Base-by-base conservation (phyloP, 92 coral and sea anemone species). In the Porites divaricata region DNA sequence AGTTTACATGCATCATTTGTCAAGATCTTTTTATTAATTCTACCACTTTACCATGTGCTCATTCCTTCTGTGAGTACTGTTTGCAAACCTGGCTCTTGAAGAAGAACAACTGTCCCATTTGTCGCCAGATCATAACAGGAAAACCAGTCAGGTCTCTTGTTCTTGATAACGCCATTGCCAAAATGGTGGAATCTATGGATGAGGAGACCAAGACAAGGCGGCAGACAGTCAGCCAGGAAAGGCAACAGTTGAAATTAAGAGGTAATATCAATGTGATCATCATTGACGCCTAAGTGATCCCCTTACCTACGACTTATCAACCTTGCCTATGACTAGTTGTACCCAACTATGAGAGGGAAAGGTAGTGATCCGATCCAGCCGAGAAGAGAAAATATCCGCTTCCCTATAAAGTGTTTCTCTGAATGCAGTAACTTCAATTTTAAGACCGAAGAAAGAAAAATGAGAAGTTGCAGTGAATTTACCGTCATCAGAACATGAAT, bases 121-220 rank as follows among this genome's bases (percentile, higher is more conserved):
- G 99, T 67, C 90, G 99, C 73, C 91, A 93, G 53, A 78, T 87
- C 11, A 89, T 95, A 58, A 87, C 83, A 66, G 93, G 94, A 35
- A 90, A 83, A 53, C 98, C 92, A 58, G 95, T 97, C 26, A 91
- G 95, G 86, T 97, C 99, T 48, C 87, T 93, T 73, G 99, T 97
- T 76, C 93, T 97, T 79, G 99, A 97, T 88, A 97, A 92, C 81
- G 99, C 99, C 73, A 95, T 97, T 86, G 91, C 87, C 73, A 93
- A 95, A 85, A 95, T 97, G 92, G 98, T 97, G 57, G 96, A 93
- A 65, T 85, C 98, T 50, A 92, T 95, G 97, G 99, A 95, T 79
- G 94, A 91, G 69, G 99, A 95, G 73, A 72, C 98, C 83, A 90
- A 90, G 83, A 89, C 80, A 58, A 81, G 97, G 70, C 84, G 99